Conservation (phyloP, 1,140 invertebrate species). For the Trachelipus rathkii region DNA sequence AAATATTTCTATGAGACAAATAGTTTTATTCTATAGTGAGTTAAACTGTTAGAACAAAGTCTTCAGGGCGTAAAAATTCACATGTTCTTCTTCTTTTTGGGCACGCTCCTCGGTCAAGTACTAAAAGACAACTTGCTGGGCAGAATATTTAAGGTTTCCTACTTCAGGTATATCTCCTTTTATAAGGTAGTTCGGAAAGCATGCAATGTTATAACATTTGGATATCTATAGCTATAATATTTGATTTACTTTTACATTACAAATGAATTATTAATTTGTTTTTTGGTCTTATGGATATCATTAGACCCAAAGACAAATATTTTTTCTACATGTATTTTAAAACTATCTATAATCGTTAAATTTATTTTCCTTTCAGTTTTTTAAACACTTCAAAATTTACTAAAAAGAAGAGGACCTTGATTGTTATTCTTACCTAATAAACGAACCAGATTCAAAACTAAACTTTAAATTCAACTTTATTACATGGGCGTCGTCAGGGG, state of each 20-base stretch:
- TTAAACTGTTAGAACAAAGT: conserved; percentile 67
- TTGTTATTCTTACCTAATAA: conserved; percentile 66
- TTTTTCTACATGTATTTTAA: no score
- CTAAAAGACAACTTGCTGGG: conserved; percentile 80
- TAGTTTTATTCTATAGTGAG: conserved; percentile 68
- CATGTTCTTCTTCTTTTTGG: conserved; percentile 83
- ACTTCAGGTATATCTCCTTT: conserved; percentile 22
- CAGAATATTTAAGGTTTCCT: conserved; percentile 63
- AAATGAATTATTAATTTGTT: no score
- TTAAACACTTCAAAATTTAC: conserved; percentile 61
- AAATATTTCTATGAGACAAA: conserved; percentile 67
- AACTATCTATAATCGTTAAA: no score
- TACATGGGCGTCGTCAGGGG: no score
- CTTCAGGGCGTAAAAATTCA: conserved; percentile 57
- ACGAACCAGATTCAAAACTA: conserved; percentile 62
- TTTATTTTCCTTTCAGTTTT: conserved; percentile 57
- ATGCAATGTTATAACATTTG: no score
- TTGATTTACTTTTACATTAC: no score
- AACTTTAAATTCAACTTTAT: conserved; percentile 24
- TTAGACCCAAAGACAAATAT: no score
- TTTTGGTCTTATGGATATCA: no score
- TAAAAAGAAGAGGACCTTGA: conserved; percentile 64
- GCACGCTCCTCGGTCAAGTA: conserved; percentile 78
- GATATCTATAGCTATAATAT: no score
- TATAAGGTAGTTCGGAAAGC: no score